phyloP scores from a whole-genome alignment of 2,888 invertebrate species.

The Erebia palarica region DNA sequence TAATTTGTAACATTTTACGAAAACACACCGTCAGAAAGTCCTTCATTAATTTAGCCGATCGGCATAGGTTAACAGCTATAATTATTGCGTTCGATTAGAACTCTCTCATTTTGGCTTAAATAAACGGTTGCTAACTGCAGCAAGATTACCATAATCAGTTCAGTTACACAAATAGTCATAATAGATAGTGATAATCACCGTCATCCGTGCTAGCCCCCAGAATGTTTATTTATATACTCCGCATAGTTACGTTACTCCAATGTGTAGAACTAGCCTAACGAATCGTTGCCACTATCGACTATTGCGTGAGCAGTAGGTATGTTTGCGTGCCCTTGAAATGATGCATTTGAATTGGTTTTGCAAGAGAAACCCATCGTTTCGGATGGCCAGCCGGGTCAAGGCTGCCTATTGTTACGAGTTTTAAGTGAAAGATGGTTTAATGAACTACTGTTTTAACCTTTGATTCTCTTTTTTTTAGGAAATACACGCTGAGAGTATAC shows the following conservation, averaged over 20 bases:
- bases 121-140: no score
- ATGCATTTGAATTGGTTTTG: slow-evolving; percentile 54
- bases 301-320: slow-evolving; percentile 56
- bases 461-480: not conserved
- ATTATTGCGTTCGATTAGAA: no score
- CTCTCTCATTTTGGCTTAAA: no score
- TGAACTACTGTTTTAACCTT: not conserved
- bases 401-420: slow-evolving; percentile 42
- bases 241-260: not conserved
- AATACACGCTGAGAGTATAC: not conserved
- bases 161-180: no score
- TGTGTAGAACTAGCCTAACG: slow-evolving; percentile 29
- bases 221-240: no score
- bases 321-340: slow-evolving; percentile 64
- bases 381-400: slow-evolving; percentile 60
- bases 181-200: no score
- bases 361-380: slow-evolving; percentile 56
- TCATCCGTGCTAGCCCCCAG: no score
- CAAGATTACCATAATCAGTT: no score
- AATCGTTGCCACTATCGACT: slow-evolving; percentile 31
- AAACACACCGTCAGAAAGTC: no score
- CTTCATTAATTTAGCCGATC: no score
- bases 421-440: slow-evolving; percentile 17
- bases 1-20: no score
- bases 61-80: no score